These are phyloP conservation scores for Tachysurus vachellii DNA, from an alignment of 2,113 vertebrate genomes.

Conservation along the genomic window DNA sequence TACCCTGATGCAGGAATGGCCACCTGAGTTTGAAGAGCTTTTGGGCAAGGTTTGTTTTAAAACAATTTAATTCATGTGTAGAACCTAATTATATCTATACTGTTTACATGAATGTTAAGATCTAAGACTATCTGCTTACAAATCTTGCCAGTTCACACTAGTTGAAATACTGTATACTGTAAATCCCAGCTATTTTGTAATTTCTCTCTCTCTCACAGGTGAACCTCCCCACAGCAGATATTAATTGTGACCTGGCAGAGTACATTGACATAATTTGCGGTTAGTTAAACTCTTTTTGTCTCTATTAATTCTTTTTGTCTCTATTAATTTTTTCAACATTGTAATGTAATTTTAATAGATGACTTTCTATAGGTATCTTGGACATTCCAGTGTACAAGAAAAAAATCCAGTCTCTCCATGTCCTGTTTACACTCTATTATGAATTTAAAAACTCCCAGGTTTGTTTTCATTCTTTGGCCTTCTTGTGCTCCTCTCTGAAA, in stretches of 20 bases:
- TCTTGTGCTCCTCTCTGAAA: not conserved
- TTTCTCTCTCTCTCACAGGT: constrained; percentile 65
- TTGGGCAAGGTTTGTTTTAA: constrained; percentile 77
- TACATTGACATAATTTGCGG: constrained; percentile 84
- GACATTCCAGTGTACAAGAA: constrained; percentile 88
- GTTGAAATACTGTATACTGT: not conserved
- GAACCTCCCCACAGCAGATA: constrained; percentile 77
- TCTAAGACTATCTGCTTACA: not conserved
- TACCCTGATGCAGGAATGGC: constrained; percentile 95
- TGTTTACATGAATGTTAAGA: not conserved
- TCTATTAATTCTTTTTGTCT: not conserved
- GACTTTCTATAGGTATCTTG: constrained; percentile 73
- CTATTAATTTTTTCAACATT: not conserved
- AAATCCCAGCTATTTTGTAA: not conserved
- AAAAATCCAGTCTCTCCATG: constrained; percentile 84
- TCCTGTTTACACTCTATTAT: constrained; percentile 90
- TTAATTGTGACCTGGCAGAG: constrained; percentile 76
- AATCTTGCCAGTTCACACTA: not conserved
- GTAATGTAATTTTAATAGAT: not conserved
- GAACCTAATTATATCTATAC: not conserved
- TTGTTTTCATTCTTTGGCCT: not conserved
- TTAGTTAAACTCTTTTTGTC: constrained; percentile 60
- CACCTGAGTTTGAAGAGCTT: constrained; percentile 87
- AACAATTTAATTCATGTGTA: not conserved
- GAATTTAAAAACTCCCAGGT: constrained; percentile 95